Evolutionary conservation across 2,113 vertebrate genomes (phyloP).

Genomic region (Hystrix brachyura): DNA sequence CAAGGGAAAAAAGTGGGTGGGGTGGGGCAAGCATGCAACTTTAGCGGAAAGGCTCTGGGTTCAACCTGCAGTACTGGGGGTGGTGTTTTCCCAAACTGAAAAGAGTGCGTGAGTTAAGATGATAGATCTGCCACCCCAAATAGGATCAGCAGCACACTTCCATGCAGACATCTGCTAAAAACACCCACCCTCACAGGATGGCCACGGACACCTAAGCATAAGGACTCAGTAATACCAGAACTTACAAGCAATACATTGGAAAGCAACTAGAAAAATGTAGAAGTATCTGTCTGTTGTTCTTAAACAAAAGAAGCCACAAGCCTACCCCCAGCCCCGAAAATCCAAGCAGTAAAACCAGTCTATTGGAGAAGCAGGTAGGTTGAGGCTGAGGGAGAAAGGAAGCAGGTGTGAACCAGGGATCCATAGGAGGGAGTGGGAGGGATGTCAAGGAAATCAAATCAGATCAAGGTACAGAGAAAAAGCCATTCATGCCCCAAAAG

Average conservation of each 20-base stretch:
- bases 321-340: background rate
- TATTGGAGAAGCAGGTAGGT: background rate
- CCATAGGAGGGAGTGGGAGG: accelerated
- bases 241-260: background rate
- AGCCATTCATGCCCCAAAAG: background rate
- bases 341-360: background rate
- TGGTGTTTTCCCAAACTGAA: background rate
- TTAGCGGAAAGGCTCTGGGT: background rate
- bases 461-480: background rate
- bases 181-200: no score
- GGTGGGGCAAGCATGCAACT: background rate
- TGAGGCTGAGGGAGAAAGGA: background rate
- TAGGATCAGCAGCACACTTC: background rate
- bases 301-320: background rate
- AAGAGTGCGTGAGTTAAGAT: background rate
- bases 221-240: background rate
- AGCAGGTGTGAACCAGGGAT: accelerated
- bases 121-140: background rate
- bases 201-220: background rate
- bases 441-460: background rate
- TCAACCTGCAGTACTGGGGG: background rate
- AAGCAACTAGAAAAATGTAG: background rate
- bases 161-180: background rate
- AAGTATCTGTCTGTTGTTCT: background rate
- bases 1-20: background rate